These are phyloP conservation scores for Erannis defoliaria DNA, from an alignment of 2,888 invertebrate genomes.

Conservation along the genomic window DNA sequence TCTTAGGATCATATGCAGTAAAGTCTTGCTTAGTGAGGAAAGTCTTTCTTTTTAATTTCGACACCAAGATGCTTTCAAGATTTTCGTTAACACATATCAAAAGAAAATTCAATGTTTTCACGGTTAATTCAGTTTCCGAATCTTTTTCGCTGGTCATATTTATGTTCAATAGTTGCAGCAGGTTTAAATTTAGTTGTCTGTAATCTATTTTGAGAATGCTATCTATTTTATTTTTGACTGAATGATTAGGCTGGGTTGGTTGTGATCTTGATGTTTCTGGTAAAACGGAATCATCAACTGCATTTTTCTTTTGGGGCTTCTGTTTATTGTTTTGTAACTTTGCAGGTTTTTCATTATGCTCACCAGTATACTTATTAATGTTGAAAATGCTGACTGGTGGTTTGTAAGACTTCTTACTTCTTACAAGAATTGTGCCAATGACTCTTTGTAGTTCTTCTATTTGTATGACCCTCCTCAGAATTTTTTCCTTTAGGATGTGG, in stretches of 20 bases:
- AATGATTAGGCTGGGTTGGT: conserved; percentile 61
- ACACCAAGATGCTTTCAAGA: conserved; percentile 66
- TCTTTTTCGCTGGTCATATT: conserved; percentile 61
- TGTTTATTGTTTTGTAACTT: conserved; percentile 52
- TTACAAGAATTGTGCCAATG: conserved; percentile 66
- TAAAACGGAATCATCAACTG: conserved; percentile 66
- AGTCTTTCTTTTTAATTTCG: conserved; percentile 73
- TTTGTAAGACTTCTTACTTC: conserved; percentile 70
- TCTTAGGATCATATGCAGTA: conserved; percentile 62
- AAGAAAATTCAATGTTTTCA: conserved; percentile 68
- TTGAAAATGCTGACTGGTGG: conserved; percentile 68
- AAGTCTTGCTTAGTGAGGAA: conserved; percentile 69
- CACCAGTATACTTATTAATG: conserved; percentile 62
- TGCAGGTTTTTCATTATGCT: conserved; percentile 54
- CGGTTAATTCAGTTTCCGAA: conserved; percentile 59
- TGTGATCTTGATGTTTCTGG: conserved; percentile 72
- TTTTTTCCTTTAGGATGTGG: conserved; percentile 84
- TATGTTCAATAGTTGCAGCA: conserved; percentile 67
- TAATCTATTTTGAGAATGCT: conserved; percentile 62
- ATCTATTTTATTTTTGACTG: conserved; percentile 64
- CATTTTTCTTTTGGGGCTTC: conserved; percentile 52
- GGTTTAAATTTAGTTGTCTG: conserved; percentile 65
- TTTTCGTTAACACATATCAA: conserved; percentile 65
- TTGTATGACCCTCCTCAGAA: conserved; percentile 75
- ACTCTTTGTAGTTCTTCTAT: conserved; percentile 71